These are phyloP conservation scores for Spea bombifrons DNA, from an alignment of 2,113 vertebrate species.

Conservation along the genomic window DNA sequence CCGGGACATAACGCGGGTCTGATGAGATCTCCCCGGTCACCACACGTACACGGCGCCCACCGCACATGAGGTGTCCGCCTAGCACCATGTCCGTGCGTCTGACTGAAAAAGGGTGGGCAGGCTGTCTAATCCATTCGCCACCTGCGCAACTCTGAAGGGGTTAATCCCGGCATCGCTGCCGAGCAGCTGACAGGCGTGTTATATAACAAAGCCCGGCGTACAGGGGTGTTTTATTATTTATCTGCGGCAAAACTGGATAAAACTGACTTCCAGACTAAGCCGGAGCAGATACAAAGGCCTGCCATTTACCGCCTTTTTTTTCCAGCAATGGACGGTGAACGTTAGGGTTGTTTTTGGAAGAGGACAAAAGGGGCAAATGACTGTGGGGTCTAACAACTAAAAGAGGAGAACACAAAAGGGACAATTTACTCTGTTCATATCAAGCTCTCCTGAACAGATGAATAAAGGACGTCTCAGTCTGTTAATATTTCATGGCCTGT, in stretches of 20 bases:
- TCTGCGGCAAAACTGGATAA: not conserved
- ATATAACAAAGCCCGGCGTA: slow-evolving; percentile 8
- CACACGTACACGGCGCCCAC: slow-evolving; percentile 2
- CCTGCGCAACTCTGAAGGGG: not conserved
- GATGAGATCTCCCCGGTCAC: not conserved
- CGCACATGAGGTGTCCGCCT: slow-evolving; percentile 4
- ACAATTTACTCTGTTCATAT: too few species aligned
- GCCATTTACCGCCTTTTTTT: not conserved
- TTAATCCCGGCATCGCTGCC: not conserved
- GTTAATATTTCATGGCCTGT: too few species aligned
- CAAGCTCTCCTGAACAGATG: too few species aligned
- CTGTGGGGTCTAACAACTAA: too few species aligned
- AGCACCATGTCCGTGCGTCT: not conserved
- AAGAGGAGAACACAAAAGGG: too few species aligned
- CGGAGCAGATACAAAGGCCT: not conserved
- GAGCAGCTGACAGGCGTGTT: slow-evolving; percentile 3
- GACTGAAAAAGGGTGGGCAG: too few species aligned
- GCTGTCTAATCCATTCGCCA: not conserved
- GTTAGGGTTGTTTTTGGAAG: too few species aligned
- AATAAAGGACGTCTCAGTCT: too few species aligned
- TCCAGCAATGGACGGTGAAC: too few species aligned
- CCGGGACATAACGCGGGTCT: not conserved
- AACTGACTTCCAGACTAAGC: not conserved
- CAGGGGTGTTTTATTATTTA: slow-evolving; percentile 13
- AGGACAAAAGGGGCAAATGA: too few species aligned